Evolutionary conservation across 2,113 vertebrate genomes (phyloP), one percentile per base, ranked within the genome.

Genomic region (Lophius piscatorius): DNA sequence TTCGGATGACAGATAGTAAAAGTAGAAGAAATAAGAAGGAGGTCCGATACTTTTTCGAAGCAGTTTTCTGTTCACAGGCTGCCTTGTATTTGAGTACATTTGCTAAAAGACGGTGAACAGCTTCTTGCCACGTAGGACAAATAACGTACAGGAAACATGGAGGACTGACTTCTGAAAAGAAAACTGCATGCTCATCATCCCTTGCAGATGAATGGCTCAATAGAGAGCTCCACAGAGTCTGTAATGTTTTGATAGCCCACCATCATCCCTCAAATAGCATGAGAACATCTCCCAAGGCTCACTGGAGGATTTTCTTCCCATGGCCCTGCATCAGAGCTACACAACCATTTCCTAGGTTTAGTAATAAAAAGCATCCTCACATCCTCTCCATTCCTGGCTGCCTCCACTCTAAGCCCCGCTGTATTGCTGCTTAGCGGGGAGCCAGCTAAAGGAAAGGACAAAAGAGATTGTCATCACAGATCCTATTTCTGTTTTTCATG

Each of bases 341-440:
- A 63, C 59, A 57, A 26, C 59, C 47, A 9, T 31, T 56, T 81
- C 63, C 64, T 16, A 22, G 45, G 50, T 51, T 70, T 65, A 41
- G 38, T 47, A 68, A 77, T 81, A 63, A 77, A 81, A 74, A 62
- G 81, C 76, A 73, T 79, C 64, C 56, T 65, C 66, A 48, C 56
- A 54, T 49, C 45, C 45, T 60, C 45, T 60, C 35, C 23, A 4
- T 60, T 51, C 63, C 64, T 16, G 56, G 35, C 57, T 36, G 31
- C 35, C 50, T 59, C 1, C 8, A 44, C 59, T 39, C 59, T 70
- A 59, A 76, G 76, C 70, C 58, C 24, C 13, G n/a, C 54, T 41
- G 63, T 31, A 16, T 44, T 26, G 64, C 51, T 10, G 17, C 76
- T 61, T 63, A 46, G 74, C 23, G 38, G 70, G 73, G 50, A 63